Percentiles rank a stretch among this genome's conserved stretches.
These are phyloP conservation scores for Dryobotodes eremita DNA, from an alignment of 2,888 invertebrate species.

Conservation along the genomic window DNA sequence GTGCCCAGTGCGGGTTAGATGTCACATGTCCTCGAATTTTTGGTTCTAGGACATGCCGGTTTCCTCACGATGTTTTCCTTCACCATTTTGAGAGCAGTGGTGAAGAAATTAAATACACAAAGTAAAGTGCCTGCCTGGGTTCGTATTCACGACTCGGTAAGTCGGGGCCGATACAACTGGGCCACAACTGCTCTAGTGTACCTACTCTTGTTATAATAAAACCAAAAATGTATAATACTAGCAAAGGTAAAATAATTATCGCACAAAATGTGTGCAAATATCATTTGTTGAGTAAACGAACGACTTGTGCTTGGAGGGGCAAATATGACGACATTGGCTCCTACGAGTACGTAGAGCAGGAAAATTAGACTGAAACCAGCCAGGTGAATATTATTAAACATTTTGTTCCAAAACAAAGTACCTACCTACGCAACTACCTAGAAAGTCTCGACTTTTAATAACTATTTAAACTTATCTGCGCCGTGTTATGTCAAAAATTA, in stretches of 20 bases:
- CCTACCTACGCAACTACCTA: neutral
- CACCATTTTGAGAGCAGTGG: too few relatives aligned
- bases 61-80: too few relatives aligned
- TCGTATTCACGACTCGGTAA: too few relatives aligned
- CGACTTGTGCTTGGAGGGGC: constrained; percentile 7
- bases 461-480: neutral
- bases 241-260: neutral
- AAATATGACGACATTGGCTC: constrained; percentile 29
- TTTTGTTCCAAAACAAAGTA: neutral
- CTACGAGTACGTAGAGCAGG: constrained; percentile 18
- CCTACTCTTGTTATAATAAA: neutral
- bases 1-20: too few relatives aligned
- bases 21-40: too few relatives aligned
- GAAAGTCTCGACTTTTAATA: neutral
- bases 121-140: too few relatives aligned
- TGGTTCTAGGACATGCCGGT: too few relatives aligned
- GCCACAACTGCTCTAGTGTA: neutral
- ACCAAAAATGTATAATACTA: neutral
- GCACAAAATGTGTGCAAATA: constrained; percentile 36
- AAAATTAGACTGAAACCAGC: constrained; percentile 30
- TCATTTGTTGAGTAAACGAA: constrained; percentile 15
- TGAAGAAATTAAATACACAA: too few relatives aligned
- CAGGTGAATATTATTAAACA: constrained; percentile 40
- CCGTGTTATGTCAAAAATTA: neutral
- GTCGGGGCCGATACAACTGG: too few relatives aligned